These are phyloP conservation scores for Paratilapia polleni DNA, from an alignment of 2,113 vertebrate genomes.

Conservation along the genomic window DNA sequence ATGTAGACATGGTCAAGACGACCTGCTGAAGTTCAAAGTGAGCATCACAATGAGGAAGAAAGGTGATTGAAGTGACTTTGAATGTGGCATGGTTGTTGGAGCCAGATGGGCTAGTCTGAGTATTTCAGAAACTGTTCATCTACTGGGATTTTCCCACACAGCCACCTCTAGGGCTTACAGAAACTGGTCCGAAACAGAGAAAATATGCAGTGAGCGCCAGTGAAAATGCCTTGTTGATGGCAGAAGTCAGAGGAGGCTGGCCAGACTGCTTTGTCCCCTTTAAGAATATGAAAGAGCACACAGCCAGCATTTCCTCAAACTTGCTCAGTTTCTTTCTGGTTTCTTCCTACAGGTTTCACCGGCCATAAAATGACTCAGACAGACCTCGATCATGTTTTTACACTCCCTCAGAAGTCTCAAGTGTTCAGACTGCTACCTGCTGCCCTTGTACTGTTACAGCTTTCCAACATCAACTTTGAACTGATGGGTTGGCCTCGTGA, in stretches of 20 bases:
- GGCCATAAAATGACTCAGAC: slow-evolving; percentile 84
- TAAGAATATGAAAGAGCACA: neutral
- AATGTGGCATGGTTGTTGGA: neutral
- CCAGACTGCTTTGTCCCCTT: neutral
- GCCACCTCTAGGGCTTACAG: neutral
- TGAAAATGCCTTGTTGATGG: neutral
- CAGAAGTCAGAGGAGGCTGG: neutral
- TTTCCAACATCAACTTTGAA: neutral
- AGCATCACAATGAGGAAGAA: no score
- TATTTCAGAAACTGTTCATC: neutral
- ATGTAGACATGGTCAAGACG: no score
- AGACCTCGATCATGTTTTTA: slow-evolving; percentile 67
- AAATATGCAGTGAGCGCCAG: neutral
- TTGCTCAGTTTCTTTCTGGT: neutral
- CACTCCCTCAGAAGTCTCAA: slow-evolving; percentile 77
- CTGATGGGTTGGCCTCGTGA: slow-evolving; percentile 10
- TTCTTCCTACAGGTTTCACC: slow-evolving; percentile 89
- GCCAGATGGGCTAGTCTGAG: neutral
- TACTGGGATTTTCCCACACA: neutral
- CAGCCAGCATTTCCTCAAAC: neutral
- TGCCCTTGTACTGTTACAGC: slow-evolving; percentile 64
- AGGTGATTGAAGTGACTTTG: neutral
- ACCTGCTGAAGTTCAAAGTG: no score
- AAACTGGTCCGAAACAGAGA: neutral
- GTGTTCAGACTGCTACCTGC: slow-evolving; percentile 84